Evolutionary conservation across 92 coral and sea anemone genomes (phyloP), one percentile per base, ranked within the genome.

Genomic region (Zoanthus gigantus): DNA sequence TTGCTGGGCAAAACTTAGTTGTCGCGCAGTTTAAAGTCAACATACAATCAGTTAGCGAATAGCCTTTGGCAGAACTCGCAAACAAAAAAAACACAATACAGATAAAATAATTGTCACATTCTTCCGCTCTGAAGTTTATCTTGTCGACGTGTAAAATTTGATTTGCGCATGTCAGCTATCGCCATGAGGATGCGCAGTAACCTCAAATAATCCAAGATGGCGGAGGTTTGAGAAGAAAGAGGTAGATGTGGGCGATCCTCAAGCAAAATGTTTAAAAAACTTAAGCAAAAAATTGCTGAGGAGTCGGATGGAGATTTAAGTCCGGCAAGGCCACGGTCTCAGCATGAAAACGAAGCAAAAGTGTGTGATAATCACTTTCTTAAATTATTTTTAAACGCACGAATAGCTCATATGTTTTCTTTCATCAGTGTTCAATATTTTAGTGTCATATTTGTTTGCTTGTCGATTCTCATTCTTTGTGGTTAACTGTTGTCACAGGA

Each of bases 221-320:
- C 98, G 96, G 98, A 71, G 90, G 56, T 72, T 88, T 89, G 89
- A 83, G 79, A 66, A 58, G 75, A 72, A 67, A 74, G 66, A 78
- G 71, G 76, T 87, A 90, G 75, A 86, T 74, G 91, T 74, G 89
- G 82, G 74, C 74, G 79, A 74, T 85, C 92, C 23, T 68, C 72
- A 85, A 80, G 86, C 71, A 93, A 92, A 69, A 97, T 97, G 99
- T 97, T 97, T 84, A 95, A 95, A 89, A 95, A 91, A 89, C 89
- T 97, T 89, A 97, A 95, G 79, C 99, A 97, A 87, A 95, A 95
- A 87, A 89, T 97, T 71, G 98, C 94, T 15, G 96, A 96, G 83
- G 99, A 97, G 83, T 82, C 98, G 68, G 99, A 97, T 29, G 99
- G 98, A 42, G 99, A 97, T 80, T 93, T 90, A 68, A 92, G 95